Percentiles rank a stretch among this genome's conserved stretches.
Evolutionary conservation across 1,140 invertebrate species (phyloP).

Genomic region (Penaeus chinensis): DNA sequence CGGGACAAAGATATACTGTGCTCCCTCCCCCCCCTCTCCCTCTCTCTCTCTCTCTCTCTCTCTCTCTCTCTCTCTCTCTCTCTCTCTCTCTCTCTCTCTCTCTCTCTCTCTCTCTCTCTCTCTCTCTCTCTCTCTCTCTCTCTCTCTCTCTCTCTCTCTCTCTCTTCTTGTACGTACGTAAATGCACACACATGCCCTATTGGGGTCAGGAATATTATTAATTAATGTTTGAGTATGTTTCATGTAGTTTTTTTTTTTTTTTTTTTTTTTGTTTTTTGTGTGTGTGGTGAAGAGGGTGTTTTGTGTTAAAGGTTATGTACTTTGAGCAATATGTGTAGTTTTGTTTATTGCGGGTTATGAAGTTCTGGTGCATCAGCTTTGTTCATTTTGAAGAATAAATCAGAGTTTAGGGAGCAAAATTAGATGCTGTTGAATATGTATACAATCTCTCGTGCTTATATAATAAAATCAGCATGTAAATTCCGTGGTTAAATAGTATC

Average conservation of each 20-base stretch:
- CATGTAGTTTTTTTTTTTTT: neutral
- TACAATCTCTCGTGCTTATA: no score
- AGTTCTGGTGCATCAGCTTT: no score
- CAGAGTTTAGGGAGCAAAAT: no score
- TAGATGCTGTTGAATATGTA: no score
- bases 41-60: neutral
- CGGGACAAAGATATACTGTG: no score
- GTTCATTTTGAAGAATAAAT: no score
- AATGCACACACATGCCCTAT: neutral
- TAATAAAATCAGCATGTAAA: no score
- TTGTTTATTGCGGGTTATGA: no score
- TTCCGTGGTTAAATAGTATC: no score
- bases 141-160: neutral
- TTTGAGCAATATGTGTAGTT: no score
- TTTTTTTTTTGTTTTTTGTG: neutral
- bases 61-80: neutral
- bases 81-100: neutral
- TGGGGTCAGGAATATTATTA: neutral
- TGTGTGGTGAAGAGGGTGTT: no score
- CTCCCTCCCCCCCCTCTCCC: neutral
- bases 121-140: neutral
- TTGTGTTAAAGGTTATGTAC: no score
- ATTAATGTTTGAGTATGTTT: neutral
- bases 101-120: neutral
- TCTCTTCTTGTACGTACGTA: neutral